phyloP scores from a whole-genome alignment of 2,888 invertebrate genomes.

The Branchellion lobata region DNA sequence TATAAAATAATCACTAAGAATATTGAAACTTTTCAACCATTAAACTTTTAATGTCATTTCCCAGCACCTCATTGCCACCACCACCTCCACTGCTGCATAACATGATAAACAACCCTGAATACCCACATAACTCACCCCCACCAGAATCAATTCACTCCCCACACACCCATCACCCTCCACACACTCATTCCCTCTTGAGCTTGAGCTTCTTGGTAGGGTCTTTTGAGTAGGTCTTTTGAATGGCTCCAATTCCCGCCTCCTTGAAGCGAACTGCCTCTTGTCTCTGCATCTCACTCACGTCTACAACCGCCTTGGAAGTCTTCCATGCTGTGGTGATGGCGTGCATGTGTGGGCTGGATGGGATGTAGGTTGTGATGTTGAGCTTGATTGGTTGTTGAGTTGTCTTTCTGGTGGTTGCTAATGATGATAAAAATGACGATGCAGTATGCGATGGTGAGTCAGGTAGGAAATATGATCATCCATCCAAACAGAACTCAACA shows the following conservation, averaged over 20 bases:
- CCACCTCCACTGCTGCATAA: neutral
- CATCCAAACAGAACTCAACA: no score
- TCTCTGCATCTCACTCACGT: conserved; percentile 75
- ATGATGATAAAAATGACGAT: no score
- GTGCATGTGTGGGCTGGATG: neutral
- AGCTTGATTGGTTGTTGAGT: neutral
- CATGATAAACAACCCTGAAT: neutral
- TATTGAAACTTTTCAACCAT: no score
- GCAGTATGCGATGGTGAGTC: no score
- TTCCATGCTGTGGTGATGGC: conserved; percentile 49
- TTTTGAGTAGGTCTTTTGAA: conserved; percentile 81
- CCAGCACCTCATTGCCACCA: no score
- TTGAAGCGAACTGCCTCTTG: conserved; percentile 77
- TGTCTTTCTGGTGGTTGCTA: no score
- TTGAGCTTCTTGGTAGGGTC: conserved; percentile 69
- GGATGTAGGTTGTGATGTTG: neutral
- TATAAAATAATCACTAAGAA: no score
- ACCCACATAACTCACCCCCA: conserved; percentile 40
- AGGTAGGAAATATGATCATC: no score
- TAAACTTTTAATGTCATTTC: no score
- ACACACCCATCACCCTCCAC: neutral
- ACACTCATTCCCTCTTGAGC: neutral
- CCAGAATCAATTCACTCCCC: conserved; percentile 45
- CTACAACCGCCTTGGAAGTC: conserved; percentile 57
- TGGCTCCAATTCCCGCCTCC: conserved; percentile 73